A percentile compares a stretch with the other conserved stretches of the same genome.
Conservation (phyloP, 2,113 vertebrate genomes). For the Globicephala melas region DNA sequence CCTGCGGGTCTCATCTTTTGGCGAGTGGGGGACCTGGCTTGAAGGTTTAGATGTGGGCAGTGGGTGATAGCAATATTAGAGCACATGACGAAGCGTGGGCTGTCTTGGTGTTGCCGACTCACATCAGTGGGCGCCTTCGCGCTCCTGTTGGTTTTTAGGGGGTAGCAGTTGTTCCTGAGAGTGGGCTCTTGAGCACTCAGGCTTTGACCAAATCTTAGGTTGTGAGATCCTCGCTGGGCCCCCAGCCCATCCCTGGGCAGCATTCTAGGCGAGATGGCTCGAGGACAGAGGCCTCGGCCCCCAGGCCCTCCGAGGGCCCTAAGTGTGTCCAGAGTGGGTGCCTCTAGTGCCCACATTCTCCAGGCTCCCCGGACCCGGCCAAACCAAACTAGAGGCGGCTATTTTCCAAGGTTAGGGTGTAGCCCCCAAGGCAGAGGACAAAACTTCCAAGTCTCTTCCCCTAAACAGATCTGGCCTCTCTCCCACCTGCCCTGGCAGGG, state of each 20-base stretch:
- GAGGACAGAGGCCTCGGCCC: neutral
- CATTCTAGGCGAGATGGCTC: neutral
- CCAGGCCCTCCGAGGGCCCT: neutral
- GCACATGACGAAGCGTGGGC: neutral
- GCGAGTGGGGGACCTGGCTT: neutral
- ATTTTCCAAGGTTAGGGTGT: neutral
- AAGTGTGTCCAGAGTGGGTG: neutral
- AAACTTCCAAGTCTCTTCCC: neutral
- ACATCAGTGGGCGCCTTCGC: rapidly evolving
- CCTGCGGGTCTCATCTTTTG: neutral
- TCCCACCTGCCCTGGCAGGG: slow-evolving; percentile 34
- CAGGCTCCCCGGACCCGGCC: too few relatives aligned
- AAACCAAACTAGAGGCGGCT: neutral
- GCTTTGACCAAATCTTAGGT: neutral
- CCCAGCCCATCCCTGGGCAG: neutral
- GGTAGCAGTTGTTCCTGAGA: neutral
- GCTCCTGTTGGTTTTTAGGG: neutral
- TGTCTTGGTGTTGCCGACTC: neutral
- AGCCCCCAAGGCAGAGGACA: neutral
- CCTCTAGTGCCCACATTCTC: rapidly evolving
- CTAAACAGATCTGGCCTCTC: neutral
- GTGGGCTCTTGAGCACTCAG: neutral
- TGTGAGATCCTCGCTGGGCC: neutral
- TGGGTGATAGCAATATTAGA: too few relatives aligned
- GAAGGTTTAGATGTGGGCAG: neutral